Base-by-base conservation (phyloP, 2,888 invertebrate species). In the Mesoligia furuncula region DNA sequence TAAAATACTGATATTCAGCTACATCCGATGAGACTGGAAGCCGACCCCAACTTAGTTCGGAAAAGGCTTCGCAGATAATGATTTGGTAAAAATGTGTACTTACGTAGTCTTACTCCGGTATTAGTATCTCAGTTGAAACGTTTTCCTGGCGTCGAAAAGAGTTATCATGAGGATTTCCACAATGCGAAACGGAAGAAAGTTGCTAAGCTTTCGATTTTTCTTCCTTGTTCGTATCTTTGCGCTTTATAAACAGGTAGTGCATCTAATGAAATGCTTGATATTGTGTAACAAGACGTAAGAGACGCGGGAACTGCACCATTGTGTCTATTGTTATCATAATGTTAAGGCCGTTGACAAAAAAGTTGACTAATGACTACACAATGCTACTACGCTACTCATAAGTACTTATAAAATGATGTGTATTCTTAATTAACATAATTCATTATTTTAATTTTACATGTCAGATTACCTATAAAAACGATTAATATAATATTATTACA, bases 241-340 rank as follows among this genome's bases (percentile, higher is more conserved):
- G 87, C 88, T 91, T 84, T 79, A 73, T 81, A 85, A 85, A 87
- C 84, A 91, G 88, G 90, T 90, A 91, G 90, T 91, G 89, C 84
- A 90, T 91, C 86, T 91, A 90, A 93, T 93, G 89, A 91, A 94
- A 91, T 91, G 92, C 90, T 88, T 91, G 91, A 92, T 94, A 93
- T 95, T 95, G 95, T 95, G 94, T 95, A 96, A 96, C 91, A 92
- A 92, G 90, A 91, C 92, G 94, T 95, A 96, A 96, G 93, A 94
- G 93, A 92, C 94, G 95, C 96, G 96, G 94, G 95, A 96, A 96
- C 91, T 80, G 80, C 90, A 87, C 93, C 87, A 94, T 95, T 95
- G 95, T 95, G 87, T 90, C 92, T 91, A 95, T 96, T 96, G 95
- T 95, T 93, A 88, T 91, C 91, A 91, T 95, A 95, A 95, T 95